phyloP scores from a whole-genome alignment of 2,888 invertebrate species.

The Phalera bucephala region DNA sequence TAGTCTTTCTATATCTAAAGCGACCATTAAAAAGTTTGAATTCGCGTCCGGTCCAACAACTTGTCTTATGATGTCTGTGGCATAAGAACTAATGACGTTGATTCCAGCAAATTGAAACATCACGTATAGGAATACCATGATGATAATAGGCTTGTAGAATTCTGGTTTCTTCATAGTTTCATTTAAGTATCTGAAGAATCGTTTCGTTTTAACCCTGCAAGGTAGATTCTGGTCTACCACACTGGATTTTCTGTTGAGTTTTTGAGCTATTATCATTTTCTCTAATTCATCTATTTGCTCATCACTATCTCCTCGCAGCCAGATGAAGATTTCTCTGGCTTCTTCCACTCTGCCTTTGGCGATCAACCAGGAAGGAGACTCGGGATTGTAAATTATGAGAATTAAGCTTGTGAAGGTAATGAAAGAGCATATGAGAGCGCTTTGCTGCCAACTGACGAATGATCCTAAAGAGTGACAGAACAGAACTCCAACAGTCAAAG shows the following conservation, averaged over 20 bases:
- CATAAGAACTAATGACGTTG: conserved; percentile 87
- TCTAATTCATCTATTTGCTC: conserved; percentile 70
- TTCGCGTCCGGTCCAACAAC: conserved; percentile 84
- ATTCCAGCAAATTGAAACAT: conserved; percentile 88
- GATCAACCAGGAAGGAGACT: conserved; percentile 87
- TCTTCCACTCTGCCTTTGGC: conserved; percentile 80
- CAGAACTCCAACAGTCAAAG: conserved; percentile 84
- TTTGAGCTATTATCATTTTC: conserved; percentile 70
- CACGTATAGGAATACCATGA: conserved; percentile 85
- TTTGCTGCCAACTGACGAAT: conserved; percentile 82
- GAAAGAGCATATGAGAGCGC: conserved; percentile 77
- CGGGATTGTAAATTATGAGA: conserved; percentile 82
- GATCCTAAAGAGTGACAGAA: conserved; percentile 85
- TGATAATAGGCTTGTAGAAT: conserved; percentile 83
- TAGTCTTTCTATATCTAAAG: conserved; percentile 85
- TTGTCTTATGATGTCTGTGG: conserved; percentile 84
- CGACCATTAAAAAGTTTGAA: conserved; percentile 84
- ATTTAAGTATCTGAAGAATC: conserved; percentile 48
- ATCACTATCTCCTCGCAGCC: conserved; percentile 77
- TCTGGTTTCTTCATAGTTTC: conserved; percentile 67
- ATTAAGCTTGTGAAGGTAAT: conserved; percentile 77
- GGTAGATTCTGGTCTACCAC: conserved; percentile 45
- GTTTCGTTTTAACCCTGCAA: conserved; percentile 34
- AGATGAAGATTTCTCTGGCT: conserved; percentile 81
- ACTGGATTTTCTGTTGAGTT: conserved; percentile 56